Evolutionary conservation across 2,797 vertebrate genomes (phyloP).

Genomic region (Philypnodon macrostomus): DNA sequence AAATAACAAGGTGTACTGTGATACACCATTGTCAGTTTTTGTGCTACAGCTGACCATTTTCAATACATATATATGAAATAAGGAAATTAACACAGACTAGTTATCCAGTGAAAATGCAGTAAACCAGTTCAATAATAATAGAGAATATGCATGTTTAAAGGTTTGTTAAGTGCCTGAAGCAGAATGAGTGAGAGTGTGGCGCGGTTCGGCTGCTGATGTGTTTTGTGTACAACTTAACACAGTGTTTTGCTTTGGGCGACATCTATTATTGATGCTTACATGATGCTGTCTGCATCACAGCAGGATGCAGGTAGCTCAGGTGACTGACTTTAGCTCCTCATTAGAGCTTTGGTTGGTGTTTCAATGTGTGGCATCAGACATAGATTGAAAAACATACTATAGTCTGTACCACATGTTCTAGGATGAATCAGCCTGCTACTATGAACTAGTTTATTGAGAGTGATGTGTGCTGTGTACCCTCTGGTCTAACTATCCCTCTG

Average conservation of each 20-base stretch:
- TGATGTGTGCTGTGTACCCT: not conserved
- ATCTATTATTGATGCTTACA: constrained; percentile 63
- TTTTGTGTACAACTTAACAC: constrained; percentile 26
- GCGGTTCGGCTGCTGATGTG: constrained; percentile 4
- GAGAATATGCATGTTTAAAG: constrained; percentile 12
- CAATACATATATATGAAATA: too few relatives aligned
- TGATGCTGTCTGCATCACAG: constrained; percentile 18
- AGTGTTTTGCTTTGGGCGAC: constrained; percentile 51
- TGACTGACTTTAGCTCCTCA: constrained; percentile 10
- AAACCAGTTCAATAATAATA: constrained; percentile 1
- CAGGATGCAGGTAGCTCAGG: constrained; percentile 33
- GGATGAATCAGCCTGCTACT: not conserved
- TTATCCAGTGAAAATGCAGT: not conserved
- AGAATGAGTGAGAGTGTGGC: not conserved
- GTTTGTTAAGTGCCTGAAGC: constrained; percentile 12
- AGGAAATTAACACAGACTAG: too few relatives aligned
- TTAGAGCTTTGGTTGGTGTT: constrained; percentile 1
- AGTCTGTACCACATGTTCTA: not conserved
- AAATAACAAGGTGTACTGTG: too few relatives aligned
- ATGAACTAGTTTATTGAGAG: constrained; percentile 16
- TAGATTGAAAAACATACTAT: too few relatives aligned
- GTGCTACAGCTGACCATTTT: too few relatives aligned
- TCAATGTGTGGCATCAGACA: constrained; percentile 13
- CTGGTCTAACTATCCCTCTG: constrained; percentile 19
- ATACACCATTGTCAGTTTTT: too few relatives aligned